phyloP scores from a whole-genome alignment of 2,797 vertebrate genomes.

The Telmatherina bonti region DNA sequence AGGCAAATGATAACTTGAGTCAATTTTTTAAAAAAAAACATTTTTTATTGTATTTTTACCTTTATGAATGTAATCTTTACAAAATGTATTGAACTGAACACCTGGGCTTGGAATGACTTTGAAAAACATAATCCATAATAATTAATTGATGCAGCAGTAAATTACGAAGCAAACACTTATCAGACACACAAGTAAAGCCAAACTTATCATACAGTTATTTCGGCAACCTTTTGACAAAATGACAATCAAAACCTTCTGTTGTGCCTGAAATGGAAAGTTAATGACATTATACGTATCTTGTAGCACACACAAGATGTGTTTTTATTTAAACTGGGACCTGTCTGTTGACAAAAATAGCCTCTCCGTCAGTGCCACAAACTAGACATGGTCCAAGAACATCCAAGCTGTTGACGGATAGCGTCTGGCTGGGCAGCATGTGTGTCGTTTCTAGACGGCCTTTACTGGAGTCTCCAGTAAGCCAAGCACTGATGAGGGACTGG shows the following conservation, averaged over 20 bases:
- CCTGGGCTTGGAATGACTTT: slow-evolving; percentile 20
- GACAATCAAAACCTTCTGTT: background rate
- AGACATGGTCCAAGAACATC: slow-evolving; percentile 94
- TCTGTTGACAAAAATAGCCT: slow-evolving; percentile 94
- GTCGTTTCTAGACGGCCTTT: slow-evolving; percentile 94
- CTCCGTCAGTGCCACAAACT: slow-evolving; percentile 95
- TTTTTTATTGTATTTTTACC: slow-evolving; percentile 21
- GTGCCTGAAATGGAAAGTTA: slow-evolving; percentile 13
- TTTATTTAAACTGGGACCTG: slow-evolving; percentile 78
- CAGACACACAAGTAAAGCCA: slow-evolving; percentile 12
- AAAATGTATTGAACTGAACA: slow-evolving; percentile 32
- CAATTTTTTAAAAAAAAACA: too few species aligned
- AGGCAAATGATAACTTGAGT: too few species aligned
- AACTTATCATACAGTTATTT: slow-evolving; percentile 14
- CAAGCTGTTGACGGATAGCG: slow-evolving; percentile 94
- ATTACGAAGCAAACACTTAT: background rate
- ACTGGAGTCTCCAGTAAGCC: slow-evolving; percentile 92
- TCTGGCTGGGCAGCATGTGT: slow-evolving; percentile 92
- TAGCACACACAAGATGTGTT: background rate
- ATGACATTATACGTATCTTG: slow-evolving; percentile 12
- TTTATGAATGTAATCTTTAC: slow-evolving; percentile 32
- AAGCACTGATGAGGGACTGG: slow-evolving; percentile 89
- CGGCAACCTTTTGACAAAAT: background rate
- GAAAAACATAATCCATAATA: slow-evolving; percentile 16
- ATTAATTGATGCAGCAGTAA: slow-evolving; percentile 5